A percentile compares a stretch with the other conserved stretches of the same genome.
phyloP scores from a whole-genome alignment of 2,888 invertebrate species.

The Loripinus fragilis region DNA sequence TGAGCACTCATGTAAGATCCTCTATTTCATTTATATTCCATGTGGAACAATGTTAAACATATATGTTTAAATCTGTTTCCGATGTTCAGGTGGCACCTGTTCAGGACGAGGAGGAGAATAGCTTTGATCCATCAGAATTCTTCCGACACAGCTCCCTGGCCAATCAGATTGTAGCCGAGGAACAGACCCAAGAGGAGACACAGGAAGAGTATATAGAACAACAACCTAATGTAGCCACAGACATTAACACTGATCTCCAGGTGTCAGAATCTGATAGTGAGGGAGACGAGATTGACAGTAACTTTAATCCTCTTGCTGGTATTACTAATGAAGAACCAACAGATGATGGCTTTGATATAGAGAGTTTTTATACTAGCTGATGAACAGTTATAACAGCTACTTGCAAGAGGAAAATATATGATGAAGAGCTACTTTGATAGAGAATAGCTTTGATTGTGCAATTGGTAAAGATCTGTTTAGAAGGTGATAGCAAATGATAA shows the following conservation, averaged over 20 bases:
- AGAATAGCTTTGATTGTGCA: too few relatives aligned
- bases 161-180: slow-evolving; percentile 66
- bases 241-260: slow-evolving; percentile 53
- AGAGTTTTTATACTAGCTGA: background rate
- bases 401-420: too few relatives aligned
- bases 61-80: too few relatives aligned
- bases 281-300: slow-evolving; percentile 59
- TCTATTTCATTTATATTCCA: too few relatives aligned
- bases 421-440: too few relatives aligned
- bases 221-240: slow-evolving; percentile 81
- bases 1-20: too few relatives aligned
- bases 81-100: slow-evolving; percentile 50
- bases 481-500: too few relatives aligned
- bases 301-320: slow-evolving; percentile 13
- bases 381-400: too few relatives aligned
- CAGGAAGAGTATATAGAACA: slow-evolving; percentile 38
- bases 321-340: slow-evolving; percentile 6
- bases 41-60: too few relatives aligned
- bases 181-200: slow-evolving; percentile 55
- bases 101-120: slow-evolving; percentile 73
- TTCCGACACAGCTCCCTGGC: slow-evolving; percentile 78
- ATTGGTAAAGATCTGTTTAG: too few relatives aligned
- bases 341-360: slow-evolving; percentile 13
- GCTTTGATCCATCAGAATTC: slow-evolving; percentile 79
- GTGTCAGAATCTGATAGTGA: slow-evolving; percentile 89